These are phyloP conservation scores for Callorhinus ursinus DNA, from an alignment of 2,113 vertebrate genomes.

Conservation along the genomic window DNA sequence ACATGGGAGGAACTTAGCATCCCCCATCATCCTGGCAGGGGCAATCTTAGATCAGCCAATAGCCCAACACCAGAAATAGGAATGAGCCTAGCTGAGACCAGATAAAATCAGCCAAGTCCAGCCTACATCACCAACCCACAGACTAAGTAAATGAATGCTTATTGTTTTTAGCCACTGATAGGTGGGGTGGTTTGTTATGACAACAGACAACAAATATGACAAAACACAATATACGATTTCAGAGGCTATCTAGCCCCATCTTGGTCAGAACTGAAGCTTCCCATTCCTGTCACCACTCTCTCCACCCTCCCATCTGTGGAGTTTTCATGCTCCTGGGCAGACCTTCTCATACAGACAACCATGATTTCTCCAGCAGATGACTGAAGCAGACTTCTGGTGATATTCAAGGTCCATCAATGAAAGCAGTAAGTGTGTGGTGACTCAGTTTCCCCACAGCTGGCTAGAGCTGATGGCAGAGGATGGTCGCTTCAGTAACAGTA, in stretches of 20 bases:
- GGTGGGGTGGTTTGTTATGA: background rate
- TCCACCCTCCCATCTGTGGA: background rate
- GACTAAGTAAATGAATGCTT: background rate
- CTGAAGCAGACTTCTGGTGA: background rate
- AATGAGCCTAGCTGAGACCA: background rate
- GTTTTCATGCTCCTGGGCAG: background rate
- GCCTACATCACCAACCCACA: slow-evolving; percentile 1
- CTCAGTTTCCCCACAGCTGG: background rate
- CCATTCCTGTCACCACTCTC: background rate
- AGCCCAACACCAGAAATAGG: background rate
- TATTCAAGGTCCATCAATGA: background rate
- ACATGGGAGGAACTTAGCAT: background rate
- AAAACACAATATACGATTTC: background rate
- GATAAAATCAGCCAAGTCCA: background rate
- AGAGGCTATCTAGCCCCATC: background rate
- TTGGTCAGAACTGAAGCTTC: background rate
- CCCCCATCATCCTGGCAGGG: background rate
- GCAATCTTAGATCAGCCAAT: background rate
- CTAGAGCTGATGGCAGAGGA: background rate
- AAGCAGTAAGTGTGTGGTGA: background rate
- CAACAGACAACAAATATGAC: background rate
- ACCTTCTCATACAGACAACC: background rate
- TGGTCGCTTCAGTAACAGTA: background rate
- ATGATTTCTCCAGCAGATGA: background rate
- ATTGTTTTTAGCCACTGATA: background rate